Base-by-base conservation (phyloP, 2,797 vertebrate genomes). In the Parauchenoglanis punctatus region DNA sequence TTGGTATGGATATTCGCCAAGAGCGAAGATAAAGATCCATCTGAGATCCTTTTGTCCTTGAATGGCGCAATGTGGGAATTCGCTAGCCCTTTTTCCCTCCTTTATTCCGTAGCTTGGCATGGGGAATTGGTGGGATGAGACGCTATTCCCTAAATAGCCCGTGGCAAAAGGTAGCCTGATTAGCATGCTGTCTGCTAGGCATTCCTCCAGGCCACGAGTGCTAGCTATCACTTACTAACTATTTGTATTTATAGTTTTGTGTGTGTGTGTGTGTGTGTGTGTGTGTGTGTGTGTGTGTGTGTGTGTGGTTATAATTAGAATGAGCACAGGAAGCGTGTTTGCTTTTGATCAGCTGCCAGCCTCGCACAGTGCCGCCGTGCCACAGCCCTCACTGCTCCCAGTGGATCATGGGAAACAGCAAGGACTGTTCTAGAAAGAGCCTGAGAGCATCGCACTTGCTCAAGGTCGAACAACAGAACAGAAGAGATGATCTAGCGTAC, bases 211-310 rank as follows among this genome's bases (percentile, higher is more conserved):
- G 95, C 95, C 95, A 95, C 95, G 92, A 95, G 59, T 76, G 4
- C 89, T 92, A 94, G 91, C 95, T 96, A 96, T 96, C 95, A 95
- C 95, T 96, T 96, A 96, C 95, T 94, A 94, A 95, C 95, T 96
- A 96, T 96, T 96, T 96, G 95, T 96, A 96, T 96, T 96, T 96
- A 95, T 96, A 96, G 94, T 95, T 95, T 94, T 95, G 95, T 86
- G 85, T 85, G 81, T 84, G 35, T 73, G 63, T 77, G 59, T 46
- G 46, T 54, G 59, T 52, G 35, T 35, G 35, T 35, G 35, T 35
- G 35, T 35, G 35, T 35, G 35, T 35, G 35, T 77, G 59, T 46
- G 46, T 54, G 59, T 52, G 54, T 46, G 58, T 78, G 61, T 56
- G 95, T 94, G 95, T 94, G 95, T 93, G 94, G 94, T 95, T 96